phyloP scores from a whole-genome alignment of 2,888 invertebrate genomes.

The Pelosia muscerda region DNA sequence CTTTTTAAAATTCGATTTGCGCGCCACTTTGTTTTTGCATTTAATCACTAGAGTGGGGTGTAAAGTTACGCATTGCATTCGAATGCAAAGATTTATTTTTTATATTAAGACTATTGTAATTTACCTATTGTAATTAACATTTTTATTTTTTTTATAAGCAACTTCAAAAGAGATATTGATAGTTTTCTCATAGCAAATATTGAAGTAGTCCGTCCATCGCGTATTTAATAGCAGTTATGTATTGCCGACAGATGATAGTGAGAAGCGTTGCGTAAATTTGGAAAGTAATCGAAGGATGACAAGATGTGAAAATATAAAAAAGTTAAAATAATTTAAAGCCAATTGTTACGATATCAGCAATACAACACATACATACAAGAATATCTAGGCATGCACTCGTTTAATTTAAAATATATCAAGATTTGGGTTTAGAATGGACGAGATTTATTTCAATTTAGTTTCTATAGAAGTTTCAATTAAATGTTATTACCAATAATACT shows the following conservation, averaged over 20 bases:
- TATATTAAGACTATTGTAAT: too few species aligned
- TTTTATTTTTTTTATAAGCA: slow-evolving; percentile 2
- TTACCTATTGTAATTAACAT: neutral
- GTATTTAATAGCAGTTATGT: slow-evolving; percentile 66
- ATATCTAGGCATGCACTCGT: slow-evolving; percentile 55
- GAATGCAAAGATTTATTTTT: too few species aligned
- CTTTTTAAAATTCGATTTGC: too few species aligned
- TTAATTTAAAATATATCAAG: slow-evolving; percentile 9
- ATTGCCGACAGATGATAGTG: slow-evolving; percentile 79
- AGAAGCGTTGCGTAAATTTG: slow-evolving; percentile 71
- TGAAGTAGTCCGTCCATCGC: slow-evolving; percentile 51
- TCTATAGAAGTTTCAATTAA: neutral
- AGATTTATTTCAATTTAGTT: slow-evolving; percentile 47
- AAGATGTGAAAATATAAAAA: slow-evolving; percentile 53
- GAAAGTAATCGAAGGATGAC: slow-evolving; percentile 49
- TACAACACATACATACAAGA: slow-evolving; percentile 62
- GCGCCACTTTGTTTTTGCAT: too few species aligned
- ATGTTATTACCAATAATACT: too few species aligned
- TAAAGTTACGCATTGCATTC: too few species aligned
- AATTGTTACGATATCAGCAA: slow-evolving; percentile 77
- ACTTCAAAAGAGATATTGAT: slow-evolving; percentile 12
- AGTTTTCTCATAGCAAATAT: neutral
- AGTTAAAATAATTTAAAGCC: slow-evolving; percentile 60
- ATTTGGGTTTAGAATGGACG: slow-evolving; percentile 18
- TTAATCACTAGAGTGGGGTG: too few species aligned